Evolutionary conservation across 2,888 invertebrate species (phyloP).

Genomic region (Nymphalis urticae): DNA sequence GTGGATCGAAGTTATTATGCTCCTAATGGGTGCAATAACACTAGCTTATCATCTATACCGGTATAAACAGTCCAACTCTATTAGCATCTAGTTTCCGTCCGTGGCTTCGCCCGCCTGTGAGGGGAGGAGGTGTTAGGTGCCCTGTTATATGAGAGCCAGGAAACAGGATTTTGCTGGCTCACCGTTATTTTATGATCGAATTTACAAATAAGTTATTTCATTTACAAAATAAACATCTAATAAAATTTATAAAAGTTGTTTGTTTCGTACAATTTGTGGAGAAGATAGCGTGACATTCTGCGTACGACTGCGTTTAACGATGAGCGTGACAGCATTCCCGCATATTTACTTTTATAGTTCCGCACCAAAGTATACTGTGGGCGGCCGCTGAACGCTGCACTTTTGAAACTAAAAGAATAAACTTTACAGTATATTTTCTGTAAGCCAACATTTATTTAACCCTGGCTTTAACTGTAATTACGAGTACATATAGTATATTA

Average conservation of each 20-base stretch:
- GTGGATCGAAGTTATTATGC: too few relatives aligned
- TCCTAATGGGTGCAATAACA: too few relatives aligned
- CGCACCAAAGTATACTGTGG: constrained; percentile 8
- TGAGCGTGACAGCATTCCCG: constrained; percentile 31
- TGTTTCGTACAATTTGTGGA: neutral
- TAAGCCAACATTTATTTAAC: constrained; percentile 1
- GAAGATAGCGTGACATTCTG: constrained; percentile 8
- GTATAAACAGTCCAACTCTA: too few relatives aligned
- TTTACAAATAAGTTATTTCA: neutral
- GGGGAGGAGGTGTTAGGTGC: too few relatives aligned
- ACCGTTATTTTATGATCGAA: neutral
- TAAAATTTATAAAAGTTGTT: neutral
- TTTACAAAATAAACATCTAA: neutral
- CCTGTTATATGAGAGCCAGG: too few relatives aligned
- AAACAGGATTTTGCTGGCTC: too few relatives aligned
- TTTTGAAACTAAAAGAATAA: constrained; percentile 22
- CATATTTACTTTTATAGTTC: constrained; percentile 35
- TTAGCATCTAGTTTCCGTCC: too few relatives aligned
- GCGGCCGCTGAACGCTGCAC: constrained; percentile 18
- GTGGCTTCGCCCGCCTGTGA: too few relatives aligned
- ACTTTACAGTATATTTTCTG: constrained; percentile 16
- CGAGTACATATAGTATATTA: too few relatives aligned
- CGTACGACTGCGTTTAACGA: constrained; percentile 37
- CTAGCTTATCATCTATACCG: too few relatives aligned
- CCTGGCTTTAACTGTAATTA: neutral